Percentiles rank a stretch among this genome's conserved stretches.
Conservation (phyloP, 2,888 invertebrate species). For the Lasius platythorax region DNA sequence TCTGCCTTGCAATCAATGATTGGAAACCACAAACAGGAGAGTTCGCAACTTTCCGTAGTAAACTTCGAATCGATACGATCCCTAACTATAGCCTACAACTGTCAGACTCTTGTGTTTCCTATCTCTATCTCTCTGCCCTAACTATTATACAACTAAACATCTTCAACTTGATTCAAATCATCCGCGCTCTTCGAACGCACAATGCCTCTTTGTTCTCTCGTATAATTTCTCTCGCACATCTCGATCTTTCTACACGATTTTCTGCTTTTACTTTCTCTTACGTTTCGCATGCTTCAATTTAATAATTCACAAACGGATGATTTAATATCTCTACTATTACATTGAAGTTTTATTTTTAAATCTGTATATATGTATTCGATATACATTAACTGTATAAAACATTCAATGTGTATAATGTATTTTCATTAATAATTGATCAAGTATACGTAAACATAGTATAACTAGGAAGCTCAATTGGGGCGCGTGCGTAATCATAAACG, state of each 20-base stretch:
- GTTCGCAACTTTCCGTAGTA: slow-evolving; percentile 7
- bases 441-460: not conserved
- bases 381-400: not conserved
- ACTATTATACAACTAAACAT: slow-evolving; percentile 11
- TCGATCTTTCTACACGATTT: not conserved
- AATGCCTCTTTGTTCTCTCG: not conserved
- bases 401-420: not conserved
- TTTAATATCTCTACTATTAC: not conserved
- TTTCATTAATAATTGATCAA: slow-evolving; percentile 15
- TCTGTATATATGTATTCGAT: not conserved
- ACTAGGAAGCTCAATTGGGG: not conserved
- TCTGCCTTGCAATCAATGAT: not conserved
- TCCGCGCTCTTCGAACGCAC: not conserved
- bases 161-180: slow-evolving; percentile 10
- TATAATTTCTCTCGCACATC: not conserved
- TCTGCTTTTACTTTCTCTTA: not conserved
- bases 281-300: not conserved
- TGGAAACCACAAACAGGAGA: slow-evolving; percentile 20
- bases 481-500: not conserved
- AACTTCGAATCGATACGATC: slow-evolving; percentile 16
- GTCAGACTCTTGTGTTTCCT: slow-evolving; percentile 20
- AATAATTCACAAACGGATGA: not conserved
- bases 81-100: not conserved
- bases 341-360: not conserved
- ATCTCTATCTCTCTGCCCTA: slow-evolving; percentile 7